These are phyloP conservation scores for Argynnis bischoffii DNA, from an alignment of 2,888 invertebrate genomes.

Conservation along the genomic window DNA sequence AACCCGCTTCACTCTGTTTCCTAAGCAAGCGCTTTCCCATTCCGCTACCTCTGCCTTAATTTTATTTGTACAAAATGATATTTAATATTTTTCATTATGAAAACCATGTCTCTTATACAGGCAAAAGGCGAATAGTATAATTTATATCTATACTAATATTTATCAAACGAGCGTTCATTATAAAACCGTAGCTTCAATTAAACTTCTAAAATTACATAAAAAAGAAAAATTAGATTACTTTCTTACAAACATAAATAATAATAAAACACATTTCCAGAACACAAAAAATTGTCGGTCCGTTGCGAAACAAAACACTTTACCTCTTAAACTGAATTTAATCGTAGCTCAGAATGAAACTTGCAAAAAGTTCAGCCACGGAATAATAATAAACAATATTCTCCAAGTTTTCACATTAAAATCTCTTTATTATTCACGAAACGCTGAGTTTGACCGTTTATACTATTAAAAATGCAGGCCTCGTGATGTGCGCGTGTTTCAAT, in stretches of 20 bases:
- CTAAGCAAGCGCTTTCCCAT: too few relatives aligned
- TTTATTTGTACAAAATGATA: too few relatives aligned
- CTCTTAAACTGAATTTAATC: conserved; percentile 41
- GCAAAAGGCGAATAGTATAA: too few relatives aligned
- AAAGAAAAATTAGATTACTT: too few relatives aligned
- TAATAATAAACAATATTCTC: conserved; percentile 49
- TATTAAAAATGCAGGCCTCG: conserved; percentile 58
- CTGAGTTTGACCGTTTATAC: conserved; percentile 52
- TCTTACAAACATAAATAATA: background rate
- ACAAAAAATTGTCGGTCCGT: conserved; percentile 24
- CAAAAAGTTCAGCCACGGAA: conserved; percentile 37
- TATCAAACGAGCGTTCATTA: too few relatives aligned
- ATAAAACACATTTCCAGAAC: background rate
- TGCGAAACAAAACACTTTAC: conserved; percentile 29
- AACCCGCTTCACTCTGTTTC: too few relatives aligned
- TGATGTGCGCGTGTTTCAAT: conserved; percentile 61
- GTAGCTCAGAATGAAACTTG: conserved; percentile 39
- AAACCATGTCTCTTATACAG: too few relatives aligned
- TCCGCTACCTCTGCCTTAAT: too few relatives aligned
- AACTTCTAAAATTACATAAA: too few relatives aligned
- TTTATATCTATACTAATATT: too few relatives aligned
- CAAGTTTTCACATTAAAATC: conserved; percentile 59
- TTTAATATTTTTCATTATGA: too few relatives aligned
- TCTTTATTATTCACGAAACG: conserved; percentile 54
- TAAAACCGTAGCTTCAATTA: too few relatives aligned